These are phyloP conservation scores for Drosophila cracens DNA, from an alignment of 2,888 invertebrate genomes.

Conservation along the genomic window DNA sequence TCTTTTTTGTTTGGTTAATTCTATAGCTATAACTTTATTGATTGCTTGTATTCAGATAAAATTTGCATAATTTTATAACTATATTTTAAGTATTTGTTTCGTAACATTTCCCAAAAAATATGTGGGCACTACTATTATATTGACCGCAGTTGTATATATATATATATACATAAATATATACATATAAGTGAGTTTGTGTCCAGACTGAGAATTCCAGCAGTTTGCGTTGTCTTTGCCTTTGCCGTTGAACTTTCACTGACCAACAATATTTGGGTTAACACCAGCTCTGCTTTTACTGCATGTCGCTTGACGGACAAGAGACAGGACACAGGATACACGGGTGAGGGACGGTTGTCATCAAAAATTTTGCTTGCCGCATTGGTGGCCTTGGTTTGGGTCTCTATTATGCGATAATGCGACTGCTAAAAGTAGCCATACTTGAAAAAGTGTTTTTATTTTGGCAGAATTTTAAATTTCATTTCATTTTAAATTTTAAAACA, in stretches of 20 bases:
- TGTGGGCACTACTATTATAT: not conserved
- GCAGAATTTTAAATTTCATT: not conserved
- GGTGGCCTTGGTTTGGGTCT: not conserved
- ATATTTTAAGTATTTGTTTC: not conserved
- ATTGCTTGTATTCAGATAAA: not conserved
- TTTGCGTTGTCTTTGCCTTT: not conserved
- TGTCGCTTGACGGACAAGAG: conserved; percentile 3
- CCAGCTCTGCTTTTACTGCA: not conserved
- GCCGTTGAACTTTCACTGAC: conserved; percentile 8
- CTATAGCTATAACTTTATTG: not conserved
- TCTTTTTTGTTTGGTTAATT: not conserved
- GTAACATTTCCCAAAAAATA: too few relatives aligned
- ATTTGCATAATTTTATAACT: not conserved
- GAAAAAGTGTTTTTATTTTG: not conserved
- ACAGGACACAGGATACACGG: not conserved
- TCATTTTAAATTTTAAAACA: too few relatives aligned
- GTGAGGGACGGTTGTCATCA: conserved; percentile 10
- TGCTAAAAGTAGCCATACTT: not conserved
- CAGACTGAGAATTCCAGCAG: conserved; percentile 23
- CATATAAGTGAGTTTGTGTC: conserved; percentile 1
- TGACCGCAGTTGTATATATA: not conserved
- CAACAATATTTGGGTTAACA: conserved; percentile 36
- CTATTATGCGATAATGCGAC: conserved; percentile 10
- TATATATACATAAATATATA: not conserved
- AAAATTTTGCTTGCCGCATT: conserved; percentile 1